Evolutionary conservation across 2,797 vertebrate species (phyloP).

Genomic region (Picus viridis): DNA sequence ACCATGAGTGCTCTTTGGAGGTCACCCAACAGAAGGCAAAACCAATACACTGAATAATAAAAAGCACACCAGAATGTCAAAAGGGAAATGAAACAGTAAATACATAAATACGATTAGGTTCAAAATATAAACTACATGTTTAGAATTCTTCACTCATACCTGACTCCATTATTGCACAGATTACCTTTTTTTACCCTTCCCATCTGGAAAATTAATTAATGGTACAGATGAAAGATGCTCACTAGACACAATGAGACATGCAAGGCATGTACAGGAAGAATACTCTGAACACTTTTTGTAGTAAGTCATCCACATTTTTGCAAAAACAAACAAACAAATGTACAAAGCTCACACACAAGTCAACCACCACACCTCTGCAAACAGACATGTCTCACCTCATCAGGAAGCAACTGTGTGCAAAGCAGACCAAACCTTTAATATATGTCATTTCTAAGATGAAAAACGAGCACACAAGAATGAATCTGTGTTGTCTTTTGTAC

Average conservation of each 20-base stretch:
- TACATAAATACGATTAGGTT: background rate
- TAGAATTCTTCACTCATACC: background rate
- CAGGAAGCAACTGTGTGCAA: background rate
- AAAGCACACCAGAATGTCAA: background rate
- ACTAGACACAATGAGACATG: background rate
- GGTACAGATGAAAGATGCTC: background rate
- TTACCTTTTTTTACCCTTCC: background rate
- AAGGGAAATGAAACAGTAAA: background rate
- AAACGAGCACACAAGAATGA: conserved; percentile 29
- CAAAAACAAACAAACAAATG: background rate
- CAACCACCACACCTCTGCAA: background rate
- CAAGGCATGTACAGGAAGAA: background rate
- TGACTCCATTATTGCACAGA: background rate
- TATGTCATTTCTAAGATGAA: background rate
- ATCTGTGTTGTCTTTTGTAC: conserved; percentile 2
- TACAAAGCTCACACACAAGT: conserved; percentile 5
- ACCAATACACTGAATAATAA: background rate
- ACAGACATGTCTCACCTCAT: background rate
- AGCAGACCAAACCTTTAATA: background rate
- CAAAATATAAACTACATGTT: background rate
- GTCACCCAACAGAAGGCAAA: background rate
- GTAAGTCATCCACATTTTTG: background rate
- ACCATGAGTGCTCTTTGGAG: background rate
- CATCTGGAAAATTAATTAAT: background rate
- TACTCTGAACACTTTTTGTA: background rate